These are phyloP conservation scores for Potorous gilbertii DNA, from an alignment of 2,797 vertebrate species.

Conservation along the genomic window DNA sequence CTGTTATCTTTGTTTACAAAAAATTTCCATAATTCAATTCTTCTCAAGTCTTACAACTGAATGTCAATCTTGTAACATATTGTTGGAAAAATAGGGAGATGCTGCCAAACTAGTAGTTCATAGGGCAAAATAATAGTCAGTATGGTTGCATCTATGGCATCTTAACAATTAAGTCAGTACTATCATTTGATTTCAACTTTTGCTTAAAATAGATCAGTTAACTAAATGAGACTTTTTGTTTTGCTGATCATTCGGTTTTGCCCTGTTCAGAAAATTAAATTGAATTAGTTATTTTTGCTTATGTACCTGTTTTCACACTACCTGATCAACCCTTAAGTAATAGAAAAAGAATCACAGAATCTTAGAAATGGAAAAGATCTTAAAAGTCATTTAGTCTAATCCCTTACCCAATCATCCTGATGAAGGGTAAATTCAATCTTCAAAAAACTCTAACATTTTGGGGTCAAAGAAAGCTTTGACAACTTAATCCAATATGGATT, in stretches of 20 bases:
- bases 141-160: background rate
- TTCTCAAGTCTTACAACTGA: background rate
- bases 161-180: background rate
- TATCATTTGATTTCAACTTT: background rate
- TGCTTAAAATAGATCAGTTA: background rate
- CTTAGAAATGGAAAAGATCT: background rate
- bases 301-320: background rate
- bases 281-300: background rate
- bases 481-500: background rate
- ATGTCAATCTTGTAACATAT: background rate
- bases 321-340: background rate
- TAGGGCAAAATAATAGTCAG: too few species aligned
- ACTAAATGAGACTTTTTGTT: background rate
- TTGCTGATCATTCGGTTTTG: background rate
- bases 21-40: background rate
- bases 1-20: background rate
- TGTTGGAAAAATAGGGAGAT: background rate
- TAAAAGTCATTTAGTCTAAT: background rate
- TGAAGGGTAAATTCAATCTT: background rate
- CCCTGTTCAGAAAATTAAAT: background rate
- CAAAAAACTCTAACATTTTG: background rate
- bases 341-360: background rate
- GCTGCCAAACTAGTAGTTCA: background rate
- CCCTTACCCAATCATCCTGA: background rate
- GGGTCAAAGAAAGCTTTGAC: background rate